Conservation (phyloP, 2,888 invertebrate species). For the Linhomoeus sp. region DNA sequence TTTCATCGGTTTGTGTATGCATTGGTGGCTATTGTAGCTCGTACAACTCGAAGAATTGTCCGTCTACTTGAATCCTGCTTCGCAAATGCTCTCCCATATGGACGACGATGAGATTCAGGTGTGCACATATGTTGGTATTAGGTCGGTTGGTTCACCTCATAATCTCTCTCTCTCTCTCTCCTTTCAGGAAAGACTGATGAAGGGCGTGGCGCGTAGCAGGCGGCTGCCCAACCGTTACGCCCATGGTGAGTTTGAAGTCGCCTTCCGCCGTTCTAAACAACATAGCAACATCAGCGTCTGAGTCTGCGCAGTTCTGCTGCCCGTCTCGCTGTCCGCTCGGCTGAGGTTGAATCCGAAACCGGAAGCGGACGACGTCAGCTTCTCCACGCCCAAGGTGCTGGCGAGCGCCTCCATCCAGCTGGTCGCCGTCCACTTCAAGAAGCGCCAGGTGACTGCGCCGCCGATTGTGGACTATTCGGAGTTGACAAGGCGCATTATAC, state of each 20-base stretch:
- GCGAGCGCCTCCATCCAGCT: slow-evolving; percentile 37
- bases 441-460: slow-evolving; percentile 25
- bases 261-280: background rate
- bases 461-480: no score
- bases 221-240: slow-evolving; percentile 15
- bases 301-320: slow-evolving; percentile 51
- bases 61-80: slow-evolving; percentile 58
- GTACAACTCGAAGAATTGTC: slow-evolving; percentile 60
- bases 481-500: background rate
- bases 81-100: slow-evolving; percentile 24
- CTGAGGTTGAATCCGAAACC: slow-evolving; percentile 79
- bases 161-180: no score
- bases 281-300: background rate
- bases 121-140: no score
- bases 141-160: background rate
- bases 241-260: slow-evolving; percentile 23
- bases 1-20: no score
- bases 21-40: no score
- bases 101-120: slow-evolving; percentile 14
- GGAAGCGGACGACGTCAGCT: slow-evolving; percentile 57
- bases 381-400: slow-evolving; percentile 51
- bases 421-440: slow-evolving; percentile 30
- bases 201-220: slow-evolving; percentile 16
- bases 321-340: slow-evolving; percentile 70
- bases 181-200: slow-evolving; percentile 11